Evolutionary conservation across 2,888 invertebrate genomes (phyloP).

Genomic region (Drosophila ustulata): DNA sequence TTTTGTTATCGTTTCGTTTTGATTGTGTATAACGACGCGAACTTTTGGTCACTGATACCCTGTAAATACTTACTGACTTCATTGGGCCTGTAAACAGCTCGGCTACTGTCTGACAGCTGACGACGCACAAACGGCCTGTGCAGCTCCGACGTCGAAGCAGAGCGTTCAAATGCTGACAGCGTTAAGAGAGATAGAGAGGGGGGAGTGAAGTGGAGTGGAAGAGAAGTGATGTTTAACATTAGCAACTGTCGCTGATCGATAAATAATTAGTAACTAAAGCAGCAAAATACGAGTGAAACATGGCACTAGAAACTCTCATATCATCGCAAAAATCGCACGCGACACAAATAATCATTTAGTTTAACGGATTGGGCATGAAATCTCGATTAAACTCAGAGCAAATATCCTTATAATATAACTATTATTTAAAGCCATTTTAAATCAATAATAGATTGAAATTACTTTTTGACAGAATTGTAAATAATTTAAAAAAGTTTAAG

Average conservation of each 20-base stretch:
- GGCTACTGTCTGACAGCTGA: conserved; percentile 84
- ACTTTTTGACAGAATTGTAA: not conserved
- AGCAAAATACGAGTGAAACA: conserved; percentile 28
- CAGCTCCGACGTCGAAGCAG: conserved; percentile 82
- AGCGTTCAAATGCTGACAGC: conserved; percentile 82
- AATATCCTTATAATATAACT: too few relatives aligned
- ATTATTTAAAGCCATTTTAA: too few relatives aligned
- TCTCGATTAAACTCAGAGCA: not conserved
- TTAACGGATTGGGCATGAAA: not conserved
- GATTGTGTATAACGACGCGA: conserved; percentile 42
- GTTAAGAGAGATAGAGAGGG: conserved; percentile 25
- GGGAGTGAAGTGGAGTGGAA: not conserved
- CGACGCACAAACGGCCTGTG: conserved; percentile 79
- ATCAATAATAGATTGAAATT: too few relatives aligned
- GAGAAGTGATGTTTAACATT: conserved; percentile 31
- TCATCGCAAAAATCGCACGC: not conserved
- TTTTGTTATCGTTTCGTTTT: conserved; percentile 6
- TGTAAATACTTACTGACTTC: conserved; percentile 86
- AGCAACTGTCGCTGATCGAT: conserved; percentile 17
- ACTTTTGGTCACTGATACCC: conserved; percentile 37
- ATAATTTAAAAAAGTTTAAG: not conserved
- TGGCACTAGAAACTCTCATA: conserved; percentile 9
- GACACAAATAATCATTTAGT: not conserved
- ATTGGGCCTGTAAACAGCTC: conserved; percentile 87
- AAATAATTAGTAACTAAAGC: conserved; percentile 21